These are phyloP conservation scores for Raja brachyura DNA, from an alignment of 2,113 vertebrate species.

Conservation along the genomic window DNA sequence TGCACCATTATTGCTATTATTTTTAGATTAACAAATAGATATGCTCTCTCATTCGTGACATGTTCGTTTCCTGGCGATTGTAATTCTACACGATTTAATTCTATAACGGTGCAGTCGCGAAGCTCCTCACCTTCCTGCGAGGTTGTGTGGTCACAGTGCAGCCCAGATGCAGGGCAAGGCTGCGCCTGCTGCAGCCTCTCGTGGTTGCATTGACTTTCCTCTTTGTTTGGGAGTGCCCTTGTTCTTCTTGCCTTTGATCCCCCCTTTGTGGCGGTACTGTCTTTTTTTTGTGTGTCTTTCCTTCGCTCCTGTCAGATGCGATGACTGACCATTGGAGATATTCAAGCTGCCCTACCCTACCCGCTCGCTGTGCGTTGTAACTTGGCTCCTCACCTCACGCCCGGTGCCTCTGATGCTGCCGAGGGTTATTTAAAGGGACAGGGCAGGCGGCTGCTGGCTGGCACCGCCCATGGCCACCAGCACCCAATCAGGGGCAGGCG, in stretches of 20 bases:
- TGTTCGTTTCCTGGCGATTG: not conserved
- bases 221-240: constrained; percentile 23
- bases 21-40: not conserved
- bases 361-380: not conserved
- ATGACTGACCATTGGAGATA: not conserved
- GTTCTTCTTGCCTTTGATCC: not conserved
- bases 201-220: constrained; percentile 21
- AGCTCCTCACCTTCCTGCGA: constrained; percentile 18
- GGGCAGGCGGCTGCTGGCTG: not conserved
- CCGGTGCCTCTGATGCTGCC: not conserved
- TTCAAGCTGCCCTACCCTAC: too few relatives aligned
- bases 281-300: not conserved
- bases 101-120: not conserved
- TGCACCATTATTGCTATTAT: not conserved
- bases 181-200: not conserved
- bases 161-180: not conserved
- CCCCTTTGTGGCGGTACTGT: not conserved
- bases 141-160: not conserved
- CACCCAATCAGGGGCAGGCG: not conserved
- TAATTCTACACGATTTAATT: not conserved
- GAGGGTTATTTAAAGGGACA: constrained; percentile 16
- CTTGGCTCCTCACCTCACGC: not conserved
- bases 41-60: not conserved
- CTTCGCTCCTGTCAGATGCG: not conserved
- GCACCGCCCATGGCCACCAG: not conserved